A percentile compares a stretch with the other conserved stretches of the same genome.
Conservation (phyloP, 2,797 vertebrate genomes). For the Acanthis flammea region DNA sequence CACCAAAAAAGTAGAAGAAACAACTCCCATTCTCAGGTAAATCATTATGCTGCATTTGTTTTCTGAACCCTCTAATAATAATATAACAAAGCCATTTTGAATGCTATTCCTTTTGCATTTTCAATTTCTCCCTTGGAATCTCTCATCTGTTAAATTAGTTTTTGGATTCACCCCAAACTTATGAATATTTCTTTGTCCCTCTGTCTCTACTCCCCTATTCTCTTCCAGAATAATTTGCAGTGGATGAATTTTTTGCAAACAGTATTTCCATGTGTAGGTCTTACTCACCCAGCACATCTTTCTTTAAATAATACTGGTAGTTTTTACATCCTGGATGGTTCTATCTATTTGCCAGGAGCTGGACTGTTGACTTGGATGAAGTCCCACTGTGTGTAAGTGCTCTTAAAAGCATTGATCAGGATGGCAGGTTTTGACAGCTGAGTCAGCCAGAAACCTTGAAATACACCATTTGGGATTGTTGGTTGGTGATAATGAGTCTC, state of each 20-base stretch:
- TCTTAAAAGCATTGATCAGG: background rate
- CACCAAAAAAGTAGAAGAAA: background rate
- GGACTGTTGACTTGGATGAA: background rate
- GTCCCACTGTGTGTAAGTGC: background rate
- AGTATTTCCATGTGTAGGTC: background rate
- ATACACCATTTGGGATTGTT: background rate
- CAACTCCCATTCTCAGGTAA: background rate
- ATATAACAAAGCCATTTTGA: background rate
- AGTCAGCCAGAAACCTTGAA: slow-evolving; percentile 15
- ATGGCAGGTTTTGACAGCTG: slow-evolving; percentile 19
- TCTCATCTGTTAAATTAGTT: background rate
- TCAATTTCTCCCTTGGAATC: background rate
- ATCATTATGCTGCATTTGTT: background rate
- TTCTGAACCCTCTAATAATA: background rate
- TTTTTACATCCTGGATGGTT: background rate
- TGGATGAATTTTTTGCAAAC: background rate
- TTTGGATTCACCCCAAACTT: background rate
- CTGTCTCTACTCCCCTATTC: background rate
- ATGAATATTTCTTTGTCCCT: background rate
- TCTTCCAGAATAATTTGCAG: background rate
- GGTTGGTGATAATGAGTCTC: background rate
- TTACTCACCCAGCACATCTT: background rate
- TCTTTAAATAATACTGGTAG: background rate
- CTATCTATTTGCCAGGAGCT: background rate
- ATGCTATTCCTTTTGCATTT: background rate